Evolutionary conservation across 2,797 vertebrate genomes (phyloP), one percentile per base, ranked within the genome.

Genomic region (Schizopygopsis pylzovi): DNA sequence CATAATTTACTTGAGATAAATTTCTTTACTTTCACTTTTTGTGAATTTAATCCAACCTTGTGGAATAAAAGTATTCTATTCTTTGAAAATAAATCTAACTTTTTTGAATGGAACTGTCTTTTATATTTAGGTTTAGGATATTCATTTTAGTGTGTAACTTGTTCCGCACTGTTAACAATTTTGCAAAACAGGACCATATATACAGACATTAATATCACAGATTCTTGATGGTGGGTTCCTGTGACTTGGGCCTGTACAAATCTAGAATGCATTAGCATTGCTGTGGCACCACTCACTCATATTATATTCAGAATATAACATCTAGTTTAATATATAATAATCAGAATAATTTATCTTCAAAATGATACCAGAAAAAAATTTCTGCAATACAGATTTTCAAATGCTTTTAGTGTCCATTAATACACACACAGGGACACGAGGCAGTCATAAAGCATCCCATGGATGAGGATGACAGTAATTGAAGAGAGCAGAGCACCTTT

Each of bases 401-500:
- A 79, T 79, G 22, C 56, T 61, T 61, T 80, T 49, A 67, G 6
- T 49, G 11, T 80, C 28, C 67, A 47, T 67, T 54, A 18, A 76
- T 25, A 54, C 59, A 70, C 67, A 43, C 67, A 65, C 75, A 72
- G 3, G 76, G 65, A 70, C 56, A 75, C 16, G 1, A 54, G 22
- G 2, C 33, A 68, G 22, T 68, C 73, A 78, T 77, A 84, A 78
- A 78, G 7, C 61, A 77, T 77, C 72, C 47, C 37, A 73, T 75
- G 37, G 37, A 56, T 39, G 45, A 54, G 8, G 20, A 61, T 81
- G 52, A 78, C 41, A 70, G 67, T 85, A 87, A 85, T 71, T 87
- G 79, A 85, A 87, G 15, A 59, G 61, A 84, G 65, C 78, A 81
- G 82, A 45, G 71, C 49, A 65, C 78, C 59, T 54, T 79, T 81